A percentile compares a stretch with the other conserved stretches of the same genome.
phyloP scores from a whole-genome alignment of 1,140 invertebrate species.

The Leptinotarsa lineolata region DNA sequence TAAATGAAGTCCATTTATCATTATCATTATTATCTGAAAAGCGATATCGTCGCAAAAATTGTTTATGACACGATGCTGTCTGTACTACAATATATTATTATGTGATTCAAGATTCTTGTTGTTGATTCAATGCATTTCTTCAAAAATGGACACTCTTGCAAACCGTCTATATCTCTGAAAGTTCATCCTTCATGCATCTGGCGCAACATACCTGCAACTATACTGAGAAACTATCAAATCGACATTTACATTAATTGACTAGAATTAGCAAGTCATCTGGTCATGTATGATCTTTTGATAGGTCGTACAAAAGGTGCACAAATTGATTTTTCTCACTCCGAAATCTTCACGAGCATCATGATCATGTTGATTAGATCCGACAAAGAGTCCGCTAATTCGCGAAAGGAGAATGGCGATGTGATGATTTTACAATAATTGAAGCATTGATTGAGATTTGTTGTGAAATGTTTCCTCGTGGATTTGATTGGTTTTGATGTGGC shows the following conservation, averaged over 20 bases:
- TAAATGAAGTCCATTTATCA: no score
- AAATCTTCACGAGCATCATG: background rate
- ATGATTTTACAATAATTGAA: background rate
- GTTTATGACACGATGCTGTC: no score
- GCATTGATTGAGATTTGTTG: conserved; percentile 2
- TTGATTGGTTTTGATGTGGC: background rate
- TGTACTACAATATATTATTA: no score
- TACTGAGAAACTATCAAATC: background rate
- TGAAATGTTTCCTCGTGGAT: background rate
- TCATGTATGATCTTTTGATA: conserved; percentile 3
- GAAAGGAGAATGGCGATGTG: background rate
- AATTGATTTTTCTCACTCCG: background rate
- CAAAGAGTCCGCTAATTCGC: conserved; percentile 1
- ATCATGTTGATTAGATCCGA: background rate
- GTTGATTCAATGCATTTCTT: no score
- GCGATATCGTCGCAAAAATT: no score
- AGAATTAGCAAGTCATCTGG: conserved; percentile 2
- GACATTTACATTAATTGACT: background rate
- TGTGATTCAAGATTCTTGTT: no score
- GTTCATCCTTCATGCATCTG: background rate
- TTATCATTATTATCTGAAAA: no score
- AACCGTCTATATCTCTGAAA: background rate
- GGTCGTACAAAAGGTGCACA: conserved; percentile 1
- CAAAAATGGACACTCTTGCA: no score
- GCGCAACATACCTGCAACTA: background rate